Base-by-base conservation (phyloP, 2,113 vertebrate species). In the Synchiropus splendidus region DNA sequence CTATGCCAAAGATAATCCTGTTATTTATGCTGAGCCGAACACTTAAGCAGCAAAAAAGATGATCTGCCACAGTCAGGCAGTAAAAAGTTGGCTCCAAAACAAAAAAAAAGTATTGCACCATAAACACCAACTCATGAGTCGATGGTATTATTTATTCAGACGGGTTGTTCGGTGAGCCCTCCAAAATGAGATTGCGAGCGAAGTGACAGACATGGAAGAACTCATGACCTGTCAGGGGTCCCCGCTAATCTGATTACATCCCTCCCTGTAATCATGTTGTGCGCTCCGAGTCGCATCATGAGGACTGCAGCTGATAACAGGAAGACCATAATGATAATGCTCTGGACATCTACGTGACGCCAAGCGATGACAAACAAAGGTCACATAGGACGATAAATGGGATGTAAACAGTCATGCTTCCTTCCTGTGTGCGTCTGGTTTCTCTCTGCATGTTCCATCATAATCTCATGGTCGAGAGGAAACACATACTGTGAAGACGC, bases 171-270 rank as follows among this genome's bases (percentile, higher is more conserved):
- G 21, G 8, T n/a, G 4, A 27, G 8, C 21, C 21, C 21, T 27
- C 21, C 21, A 8, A 27, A n/a, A 27, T 27, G 21, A 27, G 21
- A 27, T 27, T 27, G 21, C 8, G 21, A 27, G 21, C 21, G 4
- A 8, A 27, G 21, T 27, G 21, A 27, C 21, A 27, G 21, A 27
- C 21, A 27, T 27, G 21, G 21, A 27, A 61, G 48, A 76, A 49
- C 72, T 45, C 70, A 66, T 64, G 72, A 70, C 77, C 72, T 54
- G 58, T 64, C 51, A 40, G 65, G 39, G 44, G 42, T 37, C 35
- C 6, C 3, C 11, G 21, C 16, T 79, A 80, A 85, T 80, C 59
- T 16, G 49, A 78, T 80, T 75, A 74, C 36, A 27, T 44, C 51
- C 34, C 54, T 54, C 60, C 49, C 58, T 34, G 40, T 48, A 51